These are phyloP conservation scores for Rhinella marina DNA, from an alignment of 2,797 vertebrate species.

Conservation along the genomic window DNA sequence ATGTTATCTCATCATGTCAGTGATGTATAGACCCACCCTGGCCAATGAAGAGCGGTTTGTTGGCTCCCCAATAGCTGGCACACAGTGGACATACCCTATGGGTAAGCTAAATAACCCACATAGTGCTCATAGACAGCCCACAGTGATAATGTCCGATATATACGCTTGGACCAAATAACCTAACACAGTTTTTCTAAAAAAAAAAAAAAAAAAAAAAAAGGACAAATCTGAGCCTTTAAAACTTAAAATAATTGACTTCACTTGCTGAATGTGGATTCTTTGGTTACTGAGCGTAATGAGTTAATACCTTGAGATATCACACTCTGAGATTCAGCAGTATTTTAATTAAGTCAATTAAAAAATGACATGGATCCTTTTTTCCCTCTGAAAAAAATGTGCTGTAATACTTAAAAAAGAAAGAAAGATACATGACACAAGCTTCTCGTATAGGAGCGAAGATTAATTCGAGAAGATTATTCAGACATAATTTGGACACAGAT, in stretches of 20 bases:
- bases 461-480: conserved; percentile 31
- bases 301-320: conserved; percentile 40
- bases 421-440: conserved; percentile 35
- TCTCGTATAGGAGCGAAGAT: conserved; percentile 20
- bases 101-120: background rate
- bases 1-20: no score
- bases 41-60: background rate
- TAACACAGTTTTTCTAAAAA: background rate
- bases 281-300: background rate
- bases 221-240: background rate
- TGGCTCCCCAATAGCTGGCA: background rate
- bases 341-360: conserved; percentile 49
- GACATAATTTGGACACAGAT: conserved; percentile 30
- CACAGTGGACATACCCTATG: background rate
- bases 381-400: conserved; percentile 22
- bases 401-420: conserved; percentile 41
- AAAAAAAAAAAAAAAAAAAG: background rate
- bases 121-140: background rate
- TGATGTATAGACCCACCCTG: background rate
- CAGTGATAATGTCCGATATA: background rate
- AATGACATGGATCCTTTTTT: conserved; percentile 31
- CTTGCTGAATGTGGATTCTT: background rate
- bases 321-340: conserved; percentile 35
- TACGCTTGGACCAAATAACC: background rate
- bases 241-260: background rate